These are phyloP conservation scores for Macquaria ambigua DNA, from an alignment of 2,113 vertebrate genomes.

Conservation along the genomic window DNA sequence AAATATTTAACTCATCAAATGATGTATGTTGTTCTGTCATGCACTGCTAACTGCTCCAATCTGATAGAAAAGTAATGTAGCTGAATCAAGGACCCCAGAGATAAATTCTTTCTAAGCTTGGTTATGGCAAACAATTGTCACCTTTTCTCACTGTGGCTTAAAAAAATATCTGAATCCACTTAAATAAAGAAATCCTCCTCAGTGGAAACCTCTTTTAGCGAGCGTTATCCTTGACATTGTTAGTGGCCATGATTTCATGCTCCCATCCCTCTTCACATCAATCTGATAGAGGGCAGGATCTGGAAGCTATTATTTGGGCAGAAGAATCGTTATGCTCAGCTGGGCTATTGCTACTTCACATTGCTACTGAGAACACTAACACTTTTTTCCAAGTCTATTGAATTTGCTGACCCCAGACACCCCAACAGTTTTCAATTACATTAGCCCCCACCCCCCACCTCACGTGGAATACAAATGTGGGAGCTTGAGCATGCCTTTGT, in stretches of 20 bases:
- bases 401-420: slow-evolving; percentile 73
- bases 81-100: neutral
- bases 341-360: slow-evolving; percentile 55
- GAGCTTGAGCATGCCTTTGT: slow-evolving; percentile 54
- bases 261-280: slow-evolving; percentile 33
- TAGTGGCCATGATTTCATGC: slow-evolving; percentile 45
- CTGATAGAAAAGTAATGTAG: neutral
- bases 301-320: slow-evolving; percentile 46
- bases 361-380: slow-evolving; percentile 63
- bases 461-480: slow-evolving; percentile 75
- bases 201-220: slow-evolving; percentile 15
- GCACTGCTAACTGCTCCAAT: neutral
- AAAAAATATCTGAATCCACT: slow-evolving; percentile 15
- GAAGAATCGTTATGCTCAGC: slow-evolving; percentile 36
- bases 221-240: slow-evolving; percentile 36
- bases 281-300: slow-evolving; percentile 34
- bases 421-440: slow-evolving; percentile 80
- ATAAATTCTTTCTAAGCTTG: neutral
- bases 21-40: neutral
- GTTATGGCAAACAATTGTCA: neutral
- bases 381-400: slow-evolving; percentile 55
- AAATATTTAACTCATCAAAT: neutral
- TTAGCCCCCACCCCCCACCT: slow-evolving; percentile 44
- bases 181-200: slow-evolving; percentile 36
- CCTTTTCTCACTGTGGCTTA: neutral